Conservation (phyloP, 1,140 invertebrate species). For the Holotrichia oblita region DNA sequence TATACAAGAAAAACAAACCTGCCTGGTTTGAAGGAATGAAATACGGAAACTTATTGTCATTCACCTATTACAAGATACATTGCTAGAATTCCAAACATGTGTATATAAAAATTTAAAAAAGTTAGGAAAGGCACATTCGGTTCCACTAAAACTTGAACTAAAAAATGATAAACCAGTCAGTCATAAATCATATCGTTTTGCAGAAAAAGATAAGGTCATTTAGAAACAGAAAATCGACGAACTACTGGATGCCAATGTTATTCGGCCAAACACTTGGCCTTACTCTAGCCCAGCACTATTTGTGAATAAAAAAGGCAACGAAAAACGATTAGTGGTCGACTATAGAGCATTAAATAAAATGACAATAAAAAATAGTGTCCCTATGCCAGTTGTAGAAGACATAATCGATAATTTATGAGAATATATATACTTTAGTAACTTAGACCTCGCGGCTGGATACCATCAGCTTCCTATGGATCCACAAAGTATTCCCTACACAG, state of each 20-base stretch:
- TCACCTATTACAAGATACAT: not conserved
- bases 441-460: slow-evolving; percentile 63
- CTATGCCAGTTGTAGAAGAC: slow-evolving; percentile 61
- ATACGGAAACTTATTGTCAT: not conserved
- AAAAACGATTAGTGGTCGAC: not conserved
- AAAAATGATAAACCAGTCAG: not conserved
- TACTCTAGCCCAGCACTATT: not conserved
- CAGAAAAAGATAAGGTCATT: not conserved
- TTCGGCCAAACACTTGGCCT: not conserved
- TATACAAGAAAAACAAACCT: not conserved
- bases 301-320: not conserved
- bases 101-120: not conserved
- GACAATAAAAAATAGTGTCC: not conserved
- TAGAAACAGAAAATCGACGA: not conserved
- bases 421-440: slow-evolving; percentile 57
- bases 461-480: slow-evolving; percentile 56
- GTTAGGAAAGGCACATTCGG: not conserved
- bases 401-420: slow-evolving; percentile 60
- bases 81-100: not conserved
- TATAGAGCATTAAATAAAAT: not conserved
- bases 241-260: not conserved
- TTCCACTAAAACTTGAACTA: not conserved
- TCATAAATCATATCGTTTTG: not conserved
- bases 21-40: not conserved
- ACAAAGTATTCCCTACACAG: not conserved